phyloP scores from a whole-genome alignment of 2,888 invertebrate species.

The Spisula solida region DNA sequence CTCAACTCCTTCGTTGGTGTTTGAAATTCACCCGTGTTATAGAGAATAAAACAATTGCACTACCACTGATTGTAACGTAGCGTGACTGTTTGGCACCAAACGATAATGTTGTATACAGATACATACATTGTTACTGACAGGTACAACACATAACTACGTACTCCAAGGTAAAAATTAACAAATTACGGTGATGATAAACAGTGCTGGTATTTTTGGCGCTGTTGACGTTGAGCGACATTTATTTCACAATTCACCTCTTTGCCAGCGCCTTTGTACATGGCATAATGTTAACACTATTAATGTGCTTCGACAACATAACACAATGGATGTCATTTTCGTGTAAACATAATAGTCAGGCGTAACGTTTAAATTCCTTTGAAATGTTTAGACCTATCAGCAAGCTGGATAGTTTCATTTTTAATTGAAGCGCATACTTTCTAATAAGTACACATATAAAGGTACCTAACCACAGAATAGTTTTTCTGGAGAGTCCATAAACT shows the following conservation, averaged over 20 bases:
- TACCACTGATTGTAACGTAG: not conserved
- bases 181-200: slow-evolving; percentile 13
- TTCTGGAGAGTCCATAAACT: too few species aligned
- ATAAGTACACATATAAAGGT: too few species aligned
- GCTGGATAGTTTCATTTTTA: too few species aligned
- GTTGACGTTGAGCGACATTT: slow-evolving; percentile 4
- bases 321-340: not conserved
- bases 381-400: not conserved
- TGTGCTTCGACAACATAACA: not conserved
- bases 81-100: not conserved
- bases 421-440: too few species aligned
- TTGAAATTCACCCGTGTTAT: not conserved
- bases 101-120: not conserved
- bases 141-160: not conserved
- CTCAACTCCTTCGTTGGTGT: not conserved
- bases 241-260: not conserved
- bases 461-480: too few species aligned
- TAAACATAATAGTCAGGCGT: not conserved
- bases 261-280: not conserved
- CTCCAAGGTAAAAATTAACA: not conserved
- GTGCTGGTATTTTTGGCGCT: not conserved
- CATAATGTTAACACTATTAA: not conserved
- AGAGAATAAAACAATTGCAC: not conserved
- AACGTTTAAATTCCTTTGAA: not conserved
- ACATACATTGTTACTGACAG: not conserved